Evolutionary conservation across 2,113 vertebrate genomes (phyloP), one percentile per base, ranked within the genome.

Genomic region (Lanius ludovicianus): DNA sequence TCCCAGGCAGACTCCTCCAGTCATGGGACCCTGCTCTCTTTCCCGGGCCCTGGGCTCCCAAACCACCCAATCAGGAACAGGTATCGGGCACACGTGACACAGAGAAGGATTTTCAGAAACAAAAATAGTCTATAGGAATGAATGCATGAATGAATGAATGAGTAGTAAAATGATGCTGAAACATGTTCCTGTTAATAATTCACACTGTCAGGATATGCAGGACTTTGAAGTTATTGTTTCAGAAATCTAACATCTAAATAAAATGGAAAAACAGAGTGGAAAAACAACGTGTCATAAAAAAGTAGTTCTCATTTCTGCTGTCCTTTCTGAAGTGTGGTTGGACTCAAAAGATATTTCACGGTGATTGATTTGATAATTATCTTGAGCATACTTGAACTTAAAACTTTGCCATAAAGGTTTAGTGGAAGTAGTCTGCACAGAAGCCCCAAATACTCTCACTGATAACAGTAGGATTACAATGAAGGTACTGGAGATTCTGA

Each of bases 111-210:
- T 93, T 89, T 95, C 73, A 81, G 28, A 56, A 74, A 44, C 68
- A 33, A 49, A 74, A n/a, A 22, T 56, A 73, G 18, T 87, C 20
- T 9, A 28, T 37, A 53, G 55, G 50, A 86, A 65, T 53, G 59
- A 69, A 88, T 93, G 65, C 92, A 87, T 94, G 62, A 93, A 90
- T 94, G 28, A 64, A 62, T 63, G 52, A 70, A 88, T 92, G 62
- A 94, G 80, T 84, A 92, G 80, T 87, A 78, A 50, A 81, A 71
- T 74, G 76, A 71, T 55, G 14, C 42, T 81, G 62, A 70, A 86
- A 37, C 28, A 50, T 63, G 50, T 62, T 84, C 55, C 56, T 89
- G 64, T 92, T 86, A 94, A 86, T 89, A 96, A 93, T 94, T 86
- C 50, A 96, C 28, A 2, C 30, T 92, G 90, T 74, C 55, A 53